Conservation (phyloP, 2,113 vertebrate species). For the Verasper variegatus region DNA sequence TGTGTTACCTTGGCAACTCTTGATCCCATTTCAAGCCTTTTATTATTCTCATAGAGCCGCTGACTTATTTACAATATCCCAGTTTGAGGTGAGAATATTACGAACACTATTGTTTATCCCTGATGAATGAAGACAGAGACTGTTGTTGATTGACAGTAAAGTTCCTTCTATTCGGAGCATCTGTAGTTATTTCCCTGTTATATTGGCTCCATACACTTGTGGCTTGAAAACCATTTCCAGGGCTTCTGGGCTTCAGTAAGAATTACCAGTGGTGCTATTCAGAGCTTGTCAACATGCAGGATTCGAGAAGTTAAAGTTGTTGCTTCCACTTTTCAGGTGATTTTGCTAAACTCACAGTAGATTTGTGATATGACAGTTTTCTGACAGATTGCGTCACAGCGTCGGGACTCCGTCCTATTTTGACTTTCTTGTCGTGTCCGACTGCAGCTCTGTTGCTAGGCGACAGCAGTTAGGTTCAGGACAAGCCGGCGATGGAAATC, state of each 20-base stretch:
- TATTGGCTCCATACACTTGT: background rate
- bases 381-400: no score
- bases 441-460: no score
- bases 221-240: background rate
- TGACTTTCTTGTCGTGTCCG: no score
- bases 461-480: no score
- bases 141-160: background rate
- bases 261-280: background rate
- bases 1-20: conserved; percentile 76
- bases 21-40: conserved; percentile 60
- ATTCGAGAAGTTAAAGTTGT: background rate
- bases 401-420: no score
- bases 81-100: conserved; percentile 1
- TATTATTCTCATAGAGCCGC: conserved; percentile 41
- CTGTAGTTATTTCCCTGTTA: background rate
- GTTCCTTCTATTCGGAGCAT: background rate
- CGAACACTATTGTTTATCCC: conserved; percentile 1
- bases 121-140: background rate
- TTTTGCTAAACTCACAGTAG: no score
- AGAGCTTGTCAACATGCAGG: background rate
- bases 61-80: conserved; percentile 13
- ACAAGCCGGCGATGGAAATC: no score
- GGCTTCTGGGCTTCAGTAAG: background rate
- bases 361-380: no score
- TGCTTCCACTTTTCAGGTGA: no score